phyloP scores from a whole-genome alignment of 2,888 invertebrate genomes.

The Andrena fulva region DNA sequence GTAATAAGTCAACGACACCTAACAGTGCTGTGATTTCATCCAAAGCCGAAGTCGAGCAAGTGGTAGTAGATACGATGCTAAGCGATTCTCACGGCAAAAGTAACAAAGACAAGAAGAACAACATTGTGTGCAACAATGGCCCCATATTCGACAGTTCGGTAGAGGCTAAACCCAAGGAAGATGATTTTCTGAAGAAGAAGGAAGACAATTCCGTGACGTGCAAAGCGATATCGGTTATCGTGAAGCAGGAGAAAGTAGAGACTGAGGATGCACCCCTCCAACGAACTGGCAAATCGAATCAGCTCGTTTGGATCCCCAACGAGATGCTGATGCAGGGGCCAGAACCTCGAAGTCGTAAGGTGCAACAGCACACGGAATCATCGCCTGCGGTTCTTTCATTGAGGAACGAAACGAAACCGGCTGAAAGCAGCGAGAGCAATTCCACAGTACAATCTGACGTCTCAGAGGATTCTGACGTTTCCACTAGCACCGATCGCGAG shows the following conservation, averaged over 20 bases:
- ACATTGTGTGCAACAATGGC: not conserved
- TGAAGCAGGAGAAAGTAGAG: slow-evolving; percentile 62
- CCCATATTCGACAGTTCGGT: not conserved
- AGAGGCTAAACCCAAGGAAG: not conserved
- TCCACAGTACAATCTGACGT: not conserved
- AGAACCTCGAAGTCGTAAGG: slow-evolving; percentile 19
- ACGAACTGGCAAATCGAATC: slow-evolving; percentile 28
- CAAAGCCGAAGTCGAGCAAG: slow-evolving; percentile 6
- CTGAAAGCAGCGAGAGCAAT: not conserved
- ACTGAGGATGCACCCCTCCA: not conserved
- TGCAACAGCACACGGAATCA: slow-evolving; percentile 13
- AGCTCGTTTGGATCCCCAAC: slow-evolving; percentile 61
- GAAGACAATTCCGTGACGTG: not conserved
- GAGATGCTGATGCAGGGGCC: slow-evolving; percentile 22
- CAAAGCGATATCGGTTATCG: slow-evolving; percentile 39
- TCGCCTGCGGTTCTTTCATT: slow-evolving; percentile 47
- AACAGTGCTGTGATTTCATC: not conserved
- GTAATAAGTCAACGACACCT: not conserved
- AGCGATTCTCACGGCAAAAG: not conserved
- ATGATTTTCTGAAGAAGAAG: not conserved
- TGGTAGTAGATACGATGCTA: not conserved
- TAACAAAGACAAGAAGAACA: not conserved
- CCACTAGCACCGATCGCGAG: no score
- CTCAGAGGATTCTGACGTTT: not conserved
- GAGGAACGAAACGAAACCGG: slow-evolving; percentile 59